phyloP scores from a whole-genome alignment of 2,888 invertebrate genomes.

The Ichneumon xanthorius region DNA sequence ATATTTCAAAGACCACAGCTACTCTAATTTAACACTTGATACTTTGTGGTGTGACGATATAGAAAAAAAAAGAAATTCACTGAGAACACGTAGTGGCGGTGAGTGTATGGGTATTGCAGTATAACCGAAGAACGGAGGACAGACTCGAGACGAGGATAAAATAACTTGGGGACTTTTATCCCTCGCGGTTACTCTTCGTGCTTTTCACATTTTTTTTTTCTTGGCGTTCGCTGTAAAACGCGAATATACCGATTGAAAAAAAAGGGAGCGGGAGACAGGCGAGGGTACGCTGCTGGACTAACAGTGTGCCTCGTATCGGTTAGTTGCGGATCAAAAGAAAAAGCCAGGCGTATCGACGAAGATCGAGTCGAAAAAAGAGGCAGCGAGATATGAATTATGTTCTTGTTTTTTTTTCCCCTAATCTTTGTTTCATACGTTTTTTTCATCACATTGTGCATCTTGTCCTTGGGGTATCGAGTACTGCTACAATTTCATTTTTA shows the following conservation, averaged over 20 bases:
- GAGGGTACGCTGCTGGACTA: constrained; percentile 10
- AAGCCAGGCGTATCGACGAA: neutral
- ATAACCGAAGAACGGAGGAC: constrained; percentile 15
- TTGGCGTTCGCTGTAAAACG: constrained; percentile 47
- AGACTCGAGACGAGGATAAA: constrained; percentile 7
- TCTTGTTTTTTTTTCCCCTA: constrained; percentile 70
- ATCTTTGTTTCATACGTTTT: constrained; percentile 74
- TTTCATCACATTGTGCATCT: constrained; percentile 27
- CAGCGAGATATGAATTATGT: constrained; percentile 70
- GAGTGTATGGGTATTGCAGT: constrained; percentile 8
- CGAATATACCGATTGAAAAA: constrained; percentile 25
- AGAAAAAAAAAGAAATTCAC: neutral
- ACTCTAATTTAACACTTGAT: constrained; percentile 2
- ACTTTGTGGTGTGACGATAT: constrained; percentile 55
- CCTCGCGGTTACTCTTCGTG: constrained; percentile 20
- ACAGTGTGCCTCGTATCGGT: neutral
- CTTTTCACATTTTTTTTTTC: constrained; percentile 42
- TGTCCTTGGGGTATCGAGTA: constrained; percentile 1
- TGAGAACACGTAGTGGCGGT: constrained; percentile 9
- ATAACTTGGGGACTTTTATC: constrained; percentile 13
- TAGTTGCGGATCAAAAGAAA: constrained; percentile 3
- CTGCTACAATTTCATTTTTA: constrained; percentile 8
- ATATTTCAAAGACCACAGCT: neutral
- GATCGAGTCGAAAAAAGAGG: neutral
- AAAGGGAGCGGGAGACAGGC: neutral